Evolutionary conservation across 2,888 invertebrate genomes (phyloP), one percentile per base, ranked within the genome.

Genomic region (Celastrina argiolus): DNA sequence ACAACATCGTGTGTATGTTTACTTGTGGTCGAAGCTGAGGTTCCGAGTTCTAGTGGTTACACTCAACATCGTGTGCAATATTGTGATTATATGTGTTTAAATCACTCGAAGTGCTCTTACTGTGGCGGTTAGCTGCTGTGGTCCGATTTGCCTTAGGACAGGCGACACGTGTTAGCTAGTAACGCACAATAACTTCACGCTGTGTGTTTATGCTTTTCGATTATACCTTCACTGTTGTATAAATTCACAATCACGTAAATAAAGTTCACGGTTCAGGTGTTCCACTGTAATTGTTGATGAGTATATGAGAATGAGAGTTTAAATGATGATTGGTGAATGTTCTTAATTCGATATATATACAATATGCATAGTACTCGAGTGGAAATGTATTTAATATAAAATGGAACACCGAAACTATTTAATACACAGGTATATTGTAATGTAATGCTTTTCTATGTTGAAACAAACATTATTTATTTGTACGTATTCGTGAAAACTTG

Each of bases 41-140:
- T 34, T 16, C 58, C 31, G 31, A 58, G 58, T 58, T 59, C 16
- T 12, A 18, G 59, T 36, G 59, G 36, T 34, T 16, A 39, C 34
- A 58, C 58, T 28, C 31, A 58, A 5, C 58, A 18, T 22, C 36
- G 59, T 56, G 56, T 59, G 59, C 59, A 36, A 18, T 59, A 59
- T 31, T 59, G 59, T 34, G 59, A 34, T 59, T 59, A 36, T 59
- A 59, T 59, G 28, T 58, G 58, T 58, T 8, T 61, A 36, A 51
- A 51, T 61, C 61, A 61, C 61, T 61, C 18, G 36, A 61, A 61
- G 61, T 61, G 61, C 61, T 61, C 61, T 61, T 61, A 61, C 61
- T 14, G 58, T 58, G 28, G 28, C 36, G 39, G 36, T 45, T 59
- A 51, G 45, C 59, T 41, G 51, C 65, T 51, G 34, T 41, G 41